phyloP scores from a whole-genome alignment of 2,888 invertebrate species.

The Dilophus febrilis region DNA sequence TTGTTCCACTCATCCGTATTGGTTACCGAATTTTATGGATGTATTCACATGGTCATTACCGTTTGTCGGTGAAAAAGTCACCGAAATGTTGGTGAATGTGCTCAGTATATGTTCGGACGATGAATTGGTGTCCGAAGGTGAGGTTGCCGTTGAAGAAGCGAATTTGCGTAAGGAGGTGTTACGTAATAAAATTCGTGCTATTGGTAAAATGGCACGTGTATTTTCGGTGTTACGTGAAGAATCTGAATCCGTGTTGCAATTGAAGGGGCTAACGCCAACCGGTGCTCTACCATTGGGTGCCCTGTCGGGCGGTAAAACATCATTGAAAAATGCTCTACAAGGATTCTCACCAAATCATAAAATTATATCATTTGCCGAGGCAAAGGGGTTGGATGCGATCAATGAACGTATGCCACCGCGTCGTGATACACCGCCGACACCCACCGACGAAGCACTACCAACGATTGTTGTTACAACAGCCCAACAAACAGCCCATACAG shows the following conservation, averaged over 20 bases:
- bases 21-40: slow-evolving; percentile 99
- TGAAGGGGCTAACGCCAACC: slow-evolving; percentile 97
- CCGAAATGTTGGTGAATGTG: slow-evolving; percentile 99
- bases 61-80: slow-evolving; percentile 96
- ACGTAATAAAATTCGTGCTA: slow-evolving; percentile 97
- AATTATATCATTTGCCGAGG: slow-evolving; percentile 97
- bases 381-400: slow-evolving; percentile 94
- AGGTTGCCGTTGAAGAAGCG: slow-evolving; percentile 96
- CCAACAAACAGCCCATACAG: too few relatives aligned
- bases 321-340: slow-evolving; percentile 85
- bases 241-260: slow-evolving; percentile 94
- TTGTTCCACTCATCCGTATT: slow-evolving; percentile 99
- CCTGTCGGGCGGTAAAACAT: slow-evolving; percentile 90
- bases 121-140: slow-evolving; percentile 91
- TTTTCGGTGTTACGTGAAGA: slow-evolving; percentile 99
- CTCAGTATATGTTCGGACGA: slow-evolving; percentile 99
- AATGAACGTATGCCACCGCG: slow-evolving; percentile 99
- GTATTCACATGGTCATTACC: slow-evolving; percentile 99
- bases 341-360: slow-evolving; percentile 94
- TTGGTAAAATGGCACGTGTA: slow-evolving; percentile 99
- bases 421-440: slow-evolving; percentile 58
- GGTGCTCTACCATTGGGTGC: slow-evolving; percentile 94
- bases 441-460: slow-evolving; percentile 15
- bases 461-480: too few relatives aligned
- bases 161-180: slow-evolving; percentile 98